Conservation (phyloP, 2,888 invertebrate species). For the Metopia argyrocephala region DNA sequence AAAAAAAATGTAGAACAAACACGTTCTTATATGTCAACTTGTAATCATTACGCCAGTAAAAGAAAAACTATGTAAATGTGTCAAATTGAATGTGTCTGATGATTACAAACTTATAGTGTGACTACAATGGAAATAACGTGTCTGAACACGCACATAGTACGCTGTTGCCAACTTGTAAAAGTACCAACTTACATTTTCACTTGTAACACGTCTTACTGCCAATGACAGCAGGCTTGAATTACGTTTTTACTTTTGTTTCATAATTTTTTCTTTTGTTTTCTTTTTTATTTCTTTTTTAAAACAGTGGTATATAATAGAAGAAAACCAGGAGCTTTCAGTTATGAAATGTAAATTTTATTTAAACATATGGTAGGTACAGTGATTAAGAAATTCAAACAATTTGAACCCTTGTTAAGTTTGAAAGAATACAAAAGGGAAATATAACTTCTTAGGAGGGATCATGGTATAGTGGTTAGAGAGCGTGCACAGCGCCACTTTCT, state of each 20-base stretch:
- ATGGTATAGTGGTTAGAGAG: too few relatives aligned
- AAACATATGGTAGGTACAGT: too few relatives aligned
- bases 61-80: conserved; percentile 45
- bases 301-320: conserved; percentile 19
- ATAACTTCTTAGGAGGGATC: too few relatives aligned
- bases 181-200: conserved; percentile 24
- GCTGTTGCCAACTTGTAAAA: background rate
- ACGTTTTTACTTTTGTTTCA: background rate
- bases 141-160: background rate
- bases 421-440: too few relatives aligned
- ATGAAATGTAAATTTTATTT: too few relatives aligned
- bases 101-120: too few relatives aligned
- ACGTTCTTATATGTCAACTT: conserved; percentile 48
- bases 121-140: too few relatives aligned
- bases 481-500: too few relatives aligned
- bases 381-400: too few relatives aligned
- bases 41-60: conserved; percentile 35
- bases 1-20: conserved; percentile 50
- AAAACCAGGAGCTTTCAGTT: conserved; percentile 7
- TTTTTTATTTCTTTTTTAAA: conserved; percentile 18
- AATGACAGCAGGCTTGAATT: conserved; percentile 45
- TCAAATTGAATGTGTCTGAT: conserved; percentile 12
- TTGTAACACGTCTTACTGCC: conserved; percentile 46
- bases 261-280: background rate
- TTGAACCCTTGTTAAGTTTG: too few relatives aligned